These are phyloP conservation scores for Cavia porcellus DNA, from an alignment of 2,113 vertebrate species.

Conservation along the genomic window DNA sequence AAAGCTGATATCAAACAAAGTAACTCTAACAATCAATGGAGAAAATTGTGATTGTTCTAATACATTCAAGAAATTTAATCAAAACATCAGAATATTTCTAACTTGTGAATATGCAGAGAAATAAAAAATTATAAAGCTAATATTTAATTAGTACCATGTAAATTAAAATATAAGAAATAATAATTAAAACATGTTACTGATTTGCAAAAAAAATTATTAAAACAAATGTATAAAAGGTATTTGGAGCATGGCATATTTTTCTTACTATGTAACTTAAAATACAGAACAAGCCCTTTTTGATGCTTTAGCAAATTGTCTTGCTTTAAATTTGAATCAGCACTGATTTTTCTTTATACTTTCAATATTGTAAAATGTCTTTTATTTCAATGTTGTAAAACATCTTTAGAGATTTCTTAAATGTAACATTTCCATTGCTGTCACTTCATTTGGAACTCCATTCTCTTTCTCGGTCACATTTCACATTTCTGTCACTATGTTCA, in stretches of 20 bases:
- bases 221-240: constrained; percentile 3
- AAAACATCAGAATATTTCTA: not conserved
- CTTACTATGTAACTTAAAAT: not conserved
- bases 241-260: not conserved
- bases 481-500: not conserved
- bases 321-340: not conserved
- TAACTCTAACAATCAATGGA: not conserved
- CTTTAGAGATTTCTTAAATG: not conserved
- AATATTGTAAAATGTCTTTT: not conserved
- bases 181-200: not conserved
- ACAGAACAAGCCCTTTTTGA: not conserved
- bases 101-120: not conserved
- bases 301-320: not conserved
- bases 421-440: not conserved
- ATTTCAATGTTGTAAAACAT: not conserved
- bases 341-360: constrained; percentile 18
- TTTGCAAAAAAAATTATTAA: constrained; percentile 25
- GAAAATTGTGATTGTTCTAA: constrained; percentile 1
- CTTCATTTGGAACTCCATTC: not conserved
- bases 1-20: not conserved
- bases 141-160: not conserved
- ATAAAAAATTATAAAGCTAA: not conserved
- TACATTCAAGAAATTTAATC: not conserved
- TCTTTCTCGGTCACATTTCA: not conserved
- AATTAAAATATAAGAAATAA: constrained; percentile 37